Evolutionary conservation across 2,113 vertebrate genomes (phyloP), one percentile per base, ranked within the genome.

Genomic region (Perca fluviatilis): DNA sequence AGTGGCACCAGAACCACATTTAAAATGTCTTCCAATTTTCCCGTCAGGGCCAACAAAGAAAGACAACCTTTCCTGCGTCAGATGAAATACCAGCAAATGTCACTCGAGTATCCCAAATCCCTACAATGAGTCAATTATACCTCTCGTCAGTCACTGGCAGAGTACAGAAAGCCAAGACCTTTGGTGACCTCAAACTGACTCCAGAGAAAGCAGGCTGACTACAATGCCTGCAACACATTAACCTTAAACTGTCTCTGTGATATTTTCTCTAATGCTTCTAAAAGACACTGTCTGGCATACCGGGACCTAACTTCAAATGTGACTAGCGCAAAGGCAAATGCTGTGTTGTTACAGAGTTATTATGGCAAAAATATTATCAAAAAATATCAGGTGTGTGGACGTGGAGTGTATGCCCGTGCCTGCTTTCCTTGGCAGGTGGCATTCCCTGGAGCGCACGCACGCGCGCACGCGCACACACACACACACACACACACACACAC

Each of bases 81-180:
- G 61, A 86, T 77, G 56, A 89, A 91, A 86, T 70, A 70, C 83
- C 49, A 79, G 33, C 15, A 84, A 89, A 92, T 36, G 82, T 88
- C 73, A 86, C 80, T 79, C 1, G 57, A 87, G 80, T 69, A 79
- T 86, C 75, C 84, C 19, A 72, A 82, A 86, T 91, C 84, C 82
- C 74, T 58, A 49, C 81, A 89, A 74, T 79, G 75, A 91, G 77
- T 88, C 86, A 80, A 83, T 88, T 92, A 90, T 79, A 89, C 82
- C 62, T 92, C 83, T 88, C 56, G 75, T 80, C 78, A 64, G 83
- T 84, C 76, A 76, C 71, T 84, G 88, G 89, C 86, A 87, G 61
- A 83, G 87, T 16, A 79, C 82, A 84, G 16, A 57, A 74, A 87
- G 76, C 79, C 66, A n/a, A 76, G 86, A 82, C 57, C 64, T 81